Base-by-base conservation (phyloP, 2,888 invertebrate genomes). In the Aelia acuminata region DNA sequence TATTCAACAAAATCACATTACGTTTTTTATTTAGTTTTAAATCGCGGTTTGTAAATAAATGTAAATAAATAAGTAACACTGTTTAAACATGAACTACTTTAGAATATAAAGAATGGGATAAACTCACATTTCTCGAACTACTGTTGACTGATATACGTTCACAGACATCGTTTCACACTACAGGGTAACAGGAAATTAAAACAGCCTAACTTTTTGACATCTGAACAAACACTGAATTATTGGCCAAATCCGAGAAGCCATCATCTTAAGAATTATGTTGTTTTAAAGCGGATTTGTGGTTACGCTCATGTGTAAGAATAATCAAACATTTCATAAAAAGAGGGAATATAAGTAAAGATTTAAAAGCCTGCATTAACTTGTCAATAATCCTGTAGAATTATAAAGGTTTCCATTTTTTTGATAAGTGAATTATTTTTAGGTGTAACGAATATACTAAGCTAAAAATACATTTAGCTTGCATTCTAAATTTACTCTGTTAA, bases 291-390 rank as follows among this genome's bases (percentile, higher is more conserved):
- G 53, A 53, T 53, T n/a, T 8, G 22, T n/a, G 22, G 8, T 26
- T n/a, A 57, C 15, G 57, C 26, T 26, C 13, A 53, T 53, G 18
- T 8, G 26, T 26, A 3, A 13, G 57, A 57, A 26, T 57, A 26
- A 57, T 57, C 26, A 57, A 57, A 57, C 26, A 57, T 57, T 57
- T 57, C 57, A 57, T 57, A 57, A 57, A 57, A 57, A 53, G n/a
- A 53, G 53, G 20, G 53, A n/a, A 53, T 53, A 22, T 53, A 8
- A n/a, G 7, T 53, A n/a, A 53, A 53, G 53, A 53, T 53, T n/a
- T 53, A 8, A 53, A 53, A 53, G 22, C 53, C 53, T 8, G 53
- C 8, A 53, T 53, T n/a, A 53, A 5, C n/a, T n/a, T 53, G 5
- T n/a, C n/a, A 0, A 8, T 53, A 53, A 53, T n/a, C n/a, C 53